Conservation (phyloP, 2,113 vertebrate species). For the Aplodontia rufa region DNA sequence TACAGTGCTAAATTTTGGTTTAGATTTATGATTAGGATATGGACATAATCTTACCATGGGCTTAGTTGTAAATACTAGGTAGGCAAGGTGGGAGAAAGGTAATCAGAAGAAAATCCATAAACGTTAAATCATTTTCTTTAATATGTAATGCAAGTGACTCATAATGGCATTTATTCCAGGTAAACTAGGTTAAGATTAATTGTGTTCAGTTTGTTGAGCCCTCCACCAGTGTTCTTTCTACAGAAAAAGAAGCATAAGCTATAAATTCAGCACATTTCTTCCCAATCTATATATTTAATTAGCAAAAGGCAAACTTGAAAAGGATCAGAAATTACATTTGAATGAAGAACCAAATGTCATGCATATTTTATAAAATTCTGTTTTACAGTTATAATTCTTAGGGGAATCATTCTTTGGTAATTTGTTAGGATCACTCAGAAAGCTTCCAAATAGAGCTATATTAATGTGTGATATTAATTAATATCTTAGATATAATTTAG, state of each 20-base stretch:
- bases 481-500: too few species aligned
- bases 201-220: not conserved
- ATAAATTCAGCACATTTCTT: not conserved
- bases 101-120: constrained; percentile 13
- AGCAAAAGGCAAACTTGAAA: constrained; percentile 36
- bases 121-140: constrained; percentile 19
- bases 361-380: not conserved
- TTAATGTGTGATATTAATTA: not conserved
- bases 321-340: not conserved
- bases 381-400: constrained; percentile 1
- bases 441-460: not conserved
- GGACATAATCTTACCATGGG: not conserved
- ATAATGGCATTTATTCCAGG: not conserved
- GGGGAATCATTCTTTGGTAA: not conserved
- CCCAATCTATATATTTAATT: not conserved
- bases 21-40: not conserved
- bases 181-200: not conserved
- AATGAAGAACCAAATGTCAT: constrained; percentile 17
- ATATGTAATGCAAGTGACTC: not conserved
- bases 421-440: not conserved
- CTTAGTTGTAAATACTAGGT: not conserved
- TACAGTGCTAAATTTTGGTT: not conserved
- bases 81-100: not conserved
- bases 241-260: not conserved
- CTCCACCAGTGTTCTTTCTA: not conserved